A percentile compares a stretch with the other conserved stretches of the same genome.
Conservation (phyloP, 2,888 invertebrate species). For the Stenolophus ochropezus region DNA sequence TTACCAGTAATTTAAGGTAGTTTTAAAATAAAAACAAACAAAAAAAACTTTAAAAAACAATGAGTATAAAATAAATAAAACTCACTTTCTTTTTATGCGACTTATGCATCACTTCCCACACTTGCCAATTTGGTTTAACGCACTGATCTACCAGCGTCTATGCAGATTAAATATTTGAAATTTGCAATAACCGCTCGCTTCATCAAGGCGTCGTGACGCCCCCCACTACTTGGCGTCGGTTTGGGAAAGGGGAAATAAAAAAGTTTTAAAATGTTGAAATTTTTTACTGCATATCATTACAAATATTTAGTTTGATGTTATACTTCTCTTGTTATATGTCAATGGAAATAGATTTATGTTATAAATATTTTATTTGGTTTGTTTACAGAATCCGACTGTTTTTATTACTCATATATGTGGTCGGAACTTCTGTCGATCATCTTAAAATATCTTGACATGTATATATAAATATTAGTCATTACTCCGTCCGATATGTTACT, state of each 20-base stretch:
- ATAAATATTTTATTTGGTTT: slow-evolving; percentile 24
- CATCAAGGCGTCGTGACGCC: slow-evolving; percentile 2
- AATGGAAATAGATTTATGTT: slow-evolving; percentile 18
- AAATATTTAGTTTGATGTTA: background rate
- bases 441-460: slow-evolving; percentile 29
- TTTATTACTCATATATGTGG: slow-evolving; percentile 10
- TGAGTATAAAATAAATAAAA: background rate
- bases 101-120: slow-evolving; percentile 40
- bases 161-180: slow-evolving; percentile 10
- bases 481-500: background rate
- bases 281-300: slow-evolving; percentile 2
- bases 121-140: background rate
- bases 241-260: too few species aligned
- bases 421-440: slow-evolving; percentile 10
- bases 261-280: too few species aligned
- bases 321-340: background rate
- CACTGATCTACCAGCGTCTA: background rate
- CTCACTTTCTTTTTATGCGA: slow-evolving; percentile 51
- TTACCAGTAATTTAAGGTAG: too few species aligned
- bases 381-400: slow-evolving; percentile 14
- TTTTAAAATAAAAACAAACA: background rate
- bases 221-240: too few species aligned
- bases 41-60: background rate
- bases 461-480: slow-evolving; percentile 2
- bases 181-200: slow-evolving; percentile 15